A percentile compares a stretch with the other conserved stretches of the same genome.
Evolutionary conservation across 2,797 vertebrate species (phyloP).

Genomic region (Acrossocheilus wenchowensis): DNA sequence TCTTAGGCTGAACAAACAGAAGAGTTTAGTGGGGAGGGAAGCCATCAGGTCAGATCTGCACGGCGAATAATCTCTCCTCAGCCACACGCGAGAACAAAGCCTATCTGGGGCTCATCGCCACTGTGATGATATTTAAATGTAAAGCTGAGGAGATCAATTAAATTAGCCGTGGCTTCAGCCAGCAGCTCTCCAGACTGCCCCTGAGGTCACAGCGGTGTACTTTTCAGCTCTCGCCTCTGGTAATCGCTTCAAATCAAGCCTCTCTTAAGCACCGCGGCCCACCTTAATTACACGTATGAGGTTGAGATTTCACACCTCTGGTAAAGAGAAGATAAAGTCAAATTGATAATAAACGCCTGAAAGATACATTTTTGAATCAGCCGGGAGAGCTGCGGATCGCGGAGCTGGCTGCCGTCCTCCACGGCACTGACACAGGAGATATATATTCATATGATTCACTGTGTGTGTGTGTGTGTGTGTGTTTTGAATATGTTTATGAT

Average conservation of each 20-base stretch:
- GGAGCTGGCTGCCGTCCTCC: constrained; percentile 33
- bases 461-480: neutral
- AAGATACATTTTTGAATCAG: constrained; percentile 60
- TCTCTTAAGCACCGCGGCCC: constrained; percentile 66
- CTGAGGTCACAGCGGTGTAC: constrained; percentile 73
- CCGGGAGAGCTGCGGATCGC: constrained; percentile 25
- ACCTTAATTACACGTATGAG: constrained; percentile 74
- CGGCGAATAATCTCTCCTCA: constrained; percentile 43
- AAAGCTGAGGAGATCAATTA: constrained; percentile 62
- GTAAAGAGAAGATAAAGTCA: constrained; percentile 70
- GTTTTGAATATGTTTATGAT: constrained; percentile 16
- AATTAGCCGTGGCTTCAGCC: constrained; percentile 59
- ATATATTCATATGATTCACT: constrained; percentile 42
- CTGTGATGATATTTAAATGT: constrained; percentile 60
- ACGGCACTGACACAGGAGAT: constrained; percentile 26
- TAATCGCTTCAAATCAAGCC: constrained; percentile 72
- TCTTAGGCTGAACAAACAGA: constrained; percentile 53
- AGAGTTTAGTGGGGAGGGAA: constrained; percentile 34
- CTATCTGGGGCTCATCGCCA: constrained; percentile 49
- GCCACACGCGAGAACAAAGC: constrained; percentile 39
- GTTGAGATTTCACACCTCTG: constrained; percentile 73
- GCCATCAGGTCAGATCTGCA: constrained; percentile 53
- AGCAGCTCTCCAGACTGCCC: constrained; percentile 63
- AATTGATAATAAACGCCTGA: constrained; percentile 63
- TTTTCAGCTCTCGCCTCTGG: constrained; percentile 64